Base-by-base conservation (phyloP, 2,113 vertebrate genomes). In the Potamarius usumacintae region DNA sequence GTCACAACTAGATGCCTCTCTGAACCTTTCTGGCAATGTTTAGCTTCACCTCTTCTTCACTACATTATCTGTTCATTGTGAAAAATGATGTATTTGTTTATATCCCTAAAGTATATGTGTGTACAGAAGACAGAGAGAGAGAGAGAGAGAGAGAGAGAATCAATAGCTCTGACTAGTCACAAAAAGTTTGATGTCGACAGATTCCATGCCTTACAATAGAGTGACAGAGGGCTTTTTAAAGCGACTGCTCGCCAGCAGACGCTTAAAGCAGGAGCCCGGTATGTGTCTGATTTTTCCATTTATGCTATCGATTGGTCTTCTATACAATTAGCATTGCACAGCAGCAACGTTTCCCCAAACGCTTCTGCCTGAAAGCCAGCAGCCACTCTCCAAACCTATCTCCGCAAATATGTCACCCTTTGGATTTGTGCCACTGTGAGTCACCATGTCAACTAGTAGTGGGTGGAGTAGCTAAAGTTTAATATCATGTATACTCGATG, bases 201-300 rank as follows among this genome's bases (percentile, higher is more conserved):
- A 84, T 72, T 86, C 58, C 48, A 71, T n/a, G 42, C 58, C 65
- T 25, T 48, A 86, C 84, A 80, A 85, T 80, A 74, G 81, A 72
- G 18, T 81, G 88, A 86, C 20, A 48, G 58, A 76, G 78, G 84
- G 71, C 27, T 78, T 79, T 80, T 84, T 86, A 78, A 86, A 89
- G 72, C 22, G 7, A 50, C n/a, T 20, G 71, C 84, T 89, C 58
- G 82, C 80, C 81, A 67, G 11, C 58, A 42, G 42, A 42, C 3
- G 3, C 42, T 42, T 42, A 42, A 42, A 42, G 42, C 42, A 78
- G 74, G 78, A 87, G 30, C 85, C 76, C 86, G 85, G 82, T 79
- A 25, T 80, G 55, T 65, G 69, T 85, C 77, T 90, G 89, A 90
- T 88, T 85, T 88, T 83, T 85, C 85, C 89, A 88, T 90, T 90